These are phyloP conservation scores for Allygus modestus DNA, from an alignment of 2,888 invertebrate species.

Conservation along the genomic window DNA sequence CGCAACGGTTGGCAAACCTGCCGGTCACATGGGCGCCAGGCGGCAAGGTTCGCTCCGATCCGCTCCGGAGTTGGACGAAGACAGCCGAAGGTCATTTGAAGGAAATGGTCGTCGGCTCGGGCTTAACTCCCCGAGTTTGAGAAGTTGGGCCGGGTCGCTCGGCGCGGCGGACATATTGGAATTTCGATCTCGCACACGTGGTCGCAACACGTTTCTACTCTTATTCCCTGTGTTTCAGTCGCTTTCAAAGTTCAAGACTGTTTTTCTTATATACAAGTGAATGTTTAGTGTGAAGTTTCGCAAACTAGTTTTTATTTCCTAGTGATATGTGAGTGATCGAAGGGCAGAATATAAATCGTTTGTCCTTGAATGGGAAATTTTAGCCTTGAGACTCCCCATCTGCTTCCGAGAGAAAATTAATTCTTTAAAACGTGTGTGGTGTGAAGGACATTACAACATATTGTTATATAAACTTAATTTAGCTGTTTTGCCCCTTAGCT, in stretches of 20 bases:
- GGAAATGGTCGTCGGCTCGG: slow-evolving; percentile 41
- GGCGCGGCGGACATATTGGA: slow-evolving; percentile 53
- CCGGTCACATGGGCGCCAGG: slow-evolving; percentile 40
- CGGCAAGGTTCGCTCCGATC: slow-evolving; percentile 43
- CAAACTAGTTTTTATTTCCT: neutral
- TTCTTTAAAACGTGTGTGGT: neutral
- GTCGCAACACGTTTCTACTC: slow-evolving; percentile 15
- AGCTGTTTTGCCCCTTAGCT: neutral
- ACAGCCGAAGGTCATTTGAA: slow-evolving; percentile 61
- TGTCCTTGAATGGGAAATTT: slow-evolving; percentile 27
- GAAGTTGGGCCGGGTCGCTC: slow-evolving; percentile 37
- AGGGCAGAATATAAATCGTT: neutral
- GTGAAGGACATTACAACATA: neutral
- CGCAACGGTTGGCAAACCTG: neutral
- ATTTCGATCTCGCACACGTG: slow-evolving; percentile 18
- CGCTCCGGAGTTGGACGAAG: slow-evolving; percentile 45
- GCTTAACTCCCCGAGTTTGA: neutral
- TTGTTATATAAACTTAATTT: neutral
- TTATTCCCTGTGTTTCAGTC: neutral
- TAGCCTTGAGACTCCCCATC: neutral
- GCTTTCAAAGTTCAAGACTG: neutral
- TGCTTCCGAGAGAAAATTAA: neutral
- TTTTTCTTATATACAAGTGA: neutral
- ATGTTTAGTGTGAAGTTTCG: neutral
- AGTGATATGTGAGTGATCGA: slow-evolving; percentile 20